Evolutionary conservation across 2,888 invertebrate genomes (phyloP), one percentile per base, ranked within the genome.

Genomic region (Eumerus sabulonum): DNA sequence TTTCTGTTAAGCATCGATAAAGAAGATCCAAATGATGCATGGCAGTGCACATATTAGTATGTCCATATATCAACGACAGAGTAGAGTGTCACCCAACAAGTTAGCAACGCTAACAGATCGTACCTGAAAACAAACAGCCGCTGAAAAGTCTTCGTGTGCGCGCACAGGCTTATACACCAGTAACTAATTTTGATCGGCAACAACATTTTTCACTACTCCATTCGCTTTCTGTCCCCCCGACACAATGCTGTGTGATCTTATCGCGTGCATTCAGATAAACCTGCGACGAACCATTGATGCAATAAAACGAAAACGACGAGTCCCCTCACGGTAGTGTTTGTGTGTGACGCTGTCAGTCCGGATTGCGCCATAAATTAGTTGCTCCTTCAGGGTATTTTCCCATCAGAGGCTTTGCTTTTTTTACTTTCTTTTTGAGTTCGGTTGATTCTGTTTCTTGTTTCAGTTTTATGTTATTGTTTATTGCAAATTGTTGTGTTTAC

Each of bases 131-230:
- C 27, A 17, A 14, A 54, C 13, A 56, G 19, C 48, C 48, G 27
- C 13, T 18, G 42, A 54, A 67, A 40, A 36, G 57, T 60, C 67
- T 56, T 74, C 60, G 60, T 67, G 68, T 76, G 68, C 63, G 62
- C 63, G 74, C 54, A 67, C 45, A 16, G 50, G 35, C 76, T 60
- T 38, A 50, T 57, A 60, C 36, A 2, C 2, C 27, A 54, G 57
- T 62, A 77, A 77, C 72, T 77, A 72, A 77, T 77, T 77, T 67
- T 72, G 48, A 77, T 77, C 62, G 67, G 72, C 72, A 77, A 72
- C 67, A 50, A 72, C 72, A 77, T 77, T 72, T 77, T 63, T 77
- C 72, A 77, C 56, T 66, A 47, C 57, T 13, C 38, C 51, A 47
- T 51, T 40, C 27, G 63, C 50, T 60, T 66, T 60, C 45, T 63